These are phyloP conservation scores for Oreochromis niloticus DNA, from an alignment of 2,113 vertebrate species.

Conservation along the genomic window DNA sequence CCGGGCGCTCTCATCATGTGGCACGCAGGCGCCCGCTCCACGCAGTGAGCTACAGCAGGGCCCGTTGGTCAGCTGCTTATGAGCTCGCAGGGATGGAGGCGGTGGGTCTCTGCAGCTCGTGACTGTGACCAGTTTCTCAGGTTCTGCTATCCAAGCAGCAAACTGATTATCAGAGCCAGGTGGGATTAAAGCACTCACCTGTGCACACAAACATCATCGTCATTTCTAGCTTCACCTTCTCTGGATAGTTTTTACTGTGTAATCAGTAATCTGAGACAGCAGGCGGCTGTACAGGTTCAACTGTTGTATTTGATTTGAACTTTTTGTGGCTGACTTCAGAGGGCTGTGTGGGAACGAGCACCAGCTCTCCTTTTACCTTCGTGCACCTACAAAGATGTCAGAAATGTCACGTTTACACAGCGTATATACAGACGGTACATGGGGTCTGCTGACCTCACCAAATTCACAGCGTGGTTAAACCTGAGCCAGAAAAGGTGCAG, in stretches of 20 bases:
- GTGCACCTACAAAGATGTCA: neutral
- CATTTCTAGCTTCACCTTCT: neutral
- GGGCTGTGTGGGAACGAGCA: neutral
- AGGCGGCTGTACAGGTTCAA: neutral
- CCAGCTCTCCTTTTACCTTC: neutral
- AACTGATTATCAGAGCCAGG: neutral
- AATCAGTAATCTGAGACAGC: fast-evolving
- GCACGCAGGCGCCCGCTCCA: neutral
- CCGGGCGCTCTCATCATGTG: neutral
- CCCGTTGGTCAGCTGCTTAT: fast-evolving
- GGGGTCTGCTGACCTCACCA: neutral
- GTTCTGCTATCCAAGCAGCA: neutral
- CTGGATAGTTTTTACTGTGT: neutral
- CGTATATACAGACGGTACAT: neutral
- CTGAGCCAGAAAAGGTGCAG: neutral
- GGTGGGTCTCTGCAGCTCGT: neutral
- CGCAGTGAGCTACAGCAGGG: neutral
- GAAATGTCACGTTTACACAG: neutral
- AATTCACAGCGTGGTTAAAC: neutral
- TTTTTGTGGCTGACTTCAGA: neutral
- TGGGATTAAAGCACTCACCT: neutral
- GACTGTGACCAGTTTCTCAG: neutral
- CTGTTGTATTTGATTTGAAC: neutral
- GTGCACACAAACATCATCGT: neutral
- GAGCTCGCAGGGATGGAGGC: neutral